These are phyloP conservation scores for Notolabrus celidotus DNA, from an alignment of 2,797 vertebrate genomes.

Conservation along the genomic window DNA sequence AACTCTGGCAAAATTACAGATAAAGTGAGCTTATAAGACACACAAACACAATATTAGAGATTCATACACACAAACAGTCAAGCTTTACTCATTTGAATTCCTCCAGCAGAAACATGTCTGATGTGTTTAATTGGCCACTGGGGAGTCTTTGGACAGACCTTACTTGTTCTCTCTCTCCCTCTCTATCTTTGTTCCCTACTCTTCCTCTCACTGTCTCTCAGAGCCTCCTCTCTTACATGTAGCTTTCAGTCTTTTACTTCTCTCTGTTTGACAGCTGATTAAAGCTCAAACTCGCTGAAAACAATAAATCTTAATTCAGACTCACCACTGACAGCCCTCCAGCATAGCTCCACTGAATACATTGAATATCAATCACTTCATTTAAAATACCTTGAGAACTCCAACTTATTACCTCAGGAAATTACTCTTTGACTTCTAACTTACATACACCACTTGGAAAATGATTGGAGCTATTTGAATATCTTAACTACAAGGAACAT, in stretches of 20 bases:
- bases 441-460: slow-evolving; percentile 12
- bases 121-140: slow-evolving; percentile 60
- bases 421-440: slow-evolving; percentile 11
- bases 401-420: slow-evolving; percentile 19
- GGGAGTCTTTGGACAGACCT: slow-evolving; percentile 29
- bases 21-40: not conserved
- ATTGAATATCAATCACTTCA: slow-evolving; percentile 27
- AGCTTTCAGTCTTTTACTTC: slow-evolving; percentile 1
- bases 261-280: slow-evolving; percentile 29
- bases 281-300: slow-evolving; percentile 13
- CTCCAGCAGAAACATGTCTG: slow-evolving; percentile 46
- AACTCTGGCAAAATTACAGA: not conserved
- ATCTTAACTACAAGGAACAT: slow-evolving; percentile 9
- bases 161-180: slow-evolving; percentile 8
- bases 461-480: slow-evolving; percentile 5
- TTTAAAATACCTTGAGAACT: slow-evolving; percentile 18
- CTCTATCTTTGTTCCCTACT: not conserved
- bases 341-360: not conserved
- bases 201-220: not conserved
- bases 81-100: slow-evolving; percentile 54
- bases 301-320: slow-evolving; percentile 16
- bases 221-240: not conserved
- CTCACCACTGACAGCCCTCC: slow-evolving; percentile 1
- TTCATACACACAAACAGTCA: slow-evolving; percentile 26
- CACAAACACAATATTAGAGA: slow-evolving; percentile 15